Evolutionary conservation across 2,113 vertebrate genomes (phyloP).

Genomic region (Bombycilla garrulus): DNA sequence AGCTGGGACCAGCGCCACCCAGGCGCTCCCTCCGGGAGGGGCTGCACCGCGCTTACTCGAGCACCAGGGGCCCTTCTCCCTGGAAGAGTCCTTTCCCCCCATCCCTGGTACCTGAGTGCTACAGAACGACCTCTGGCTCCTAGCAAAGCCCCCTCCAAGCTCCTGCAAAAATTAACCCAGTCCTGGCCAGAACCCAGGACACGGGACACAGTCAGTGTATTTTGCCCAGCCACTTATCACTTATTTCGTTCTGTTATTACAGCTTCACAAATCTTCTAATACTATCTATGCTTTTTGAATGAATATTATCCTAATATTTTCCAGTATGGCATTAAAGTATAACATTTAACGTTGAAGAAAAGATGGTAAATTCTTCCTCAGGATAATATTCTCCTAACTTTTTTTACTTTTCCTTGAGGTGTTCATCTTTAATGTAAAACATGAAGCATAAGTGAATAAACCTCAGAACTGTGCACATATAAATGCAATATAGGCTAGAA

Average conservation of each 20-base stretch:
- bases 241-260: not conserved
- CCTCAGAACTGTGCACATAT: not conserved
- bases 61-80: not conserved
- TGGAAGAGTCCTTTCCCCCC: not conserved
- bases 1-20: too few species aligned
- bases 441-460: not conserved
- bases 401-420: not conserved
- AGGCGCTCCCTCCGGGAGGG: not conserved
- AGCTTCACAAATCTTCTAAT: not conserved
- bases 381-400: not conserved
- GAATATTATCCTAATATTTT: not conserved
- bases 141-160: not conserved
- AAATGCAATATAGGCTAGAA: not conserved
- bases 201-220: not conserved
- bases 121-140: not conserved
- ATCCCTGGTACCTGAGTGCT: not conserved
- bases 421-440: not conserved
- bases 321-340: not conserved
- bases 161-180: not conserved
- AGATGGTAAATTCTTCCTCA: not conserved
- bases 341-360: not conserved
- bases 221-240: not conserved
- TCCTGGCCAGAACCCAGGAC: not conserved
- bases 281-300: not conserved
- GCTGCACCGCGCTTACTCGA: accelerated